Base-by-base conservation (phyloP, 1,140 invertebrate species). In the Idris sp. region DNA sequence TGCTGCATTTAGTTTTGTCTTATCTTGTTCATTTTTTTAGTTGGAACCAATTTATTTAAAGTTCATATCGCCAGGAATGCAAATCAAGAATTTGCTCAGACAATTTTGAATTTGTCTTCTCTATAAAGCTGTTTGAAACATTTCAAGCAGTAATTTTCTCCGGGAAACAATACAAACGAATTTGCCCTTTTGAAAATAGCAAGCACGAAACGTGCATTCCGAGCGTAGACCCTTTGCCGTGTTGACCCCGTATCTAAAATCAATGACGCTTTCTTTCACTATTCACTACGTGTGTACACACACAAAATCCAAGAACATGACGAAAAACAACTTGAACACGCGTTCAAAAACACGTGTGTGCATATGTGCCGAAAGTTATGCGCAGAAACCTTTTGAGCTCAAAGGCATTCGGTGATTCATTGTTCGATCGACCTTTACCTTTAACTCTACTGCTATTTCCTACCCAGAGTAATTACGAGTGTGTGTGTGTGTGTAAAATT, bases 381-480 rank as follows among this genome's bases (percentile, higher is more conserved):
- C 30, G 13, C 11, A 26, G n/a, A 43, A 43, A 43, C 8, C 14
- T 7, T 49, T 68, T 51, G 25, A 36, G 9, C n/a, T 71, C 65
- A 61, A 61, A 53, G 40, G 14, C 18, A 44, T 6, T 35, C 11
- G 31, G 19, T 36, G 25, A 28, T 46, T 43, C 38, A 59, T 46
- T 61, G 31, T 53, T 30, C 16, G 13, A 15, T 38, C 48, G 48
- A 71, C 65, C 54, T 71, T 71, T 71, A 62, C 67, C 48, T 62
- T 56, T 62, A 62, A 40, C 46, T 51, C 19, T 38, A 48, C 56
- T 22, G 49, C 53, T n/a, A 40, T 35, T 19, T 19, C 44, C 54
- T 59, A 46, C 43, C 40, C 33, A 13, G 38, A 25, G 15, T 71
- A 71, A 71, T 61, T 40, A 61, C 38, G 38, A 59, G 30, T 43